Evolutionary conservation across 2,888 invertebrate species (phyloP).

Genomic region (Epinotia brunnichana): DNA sequence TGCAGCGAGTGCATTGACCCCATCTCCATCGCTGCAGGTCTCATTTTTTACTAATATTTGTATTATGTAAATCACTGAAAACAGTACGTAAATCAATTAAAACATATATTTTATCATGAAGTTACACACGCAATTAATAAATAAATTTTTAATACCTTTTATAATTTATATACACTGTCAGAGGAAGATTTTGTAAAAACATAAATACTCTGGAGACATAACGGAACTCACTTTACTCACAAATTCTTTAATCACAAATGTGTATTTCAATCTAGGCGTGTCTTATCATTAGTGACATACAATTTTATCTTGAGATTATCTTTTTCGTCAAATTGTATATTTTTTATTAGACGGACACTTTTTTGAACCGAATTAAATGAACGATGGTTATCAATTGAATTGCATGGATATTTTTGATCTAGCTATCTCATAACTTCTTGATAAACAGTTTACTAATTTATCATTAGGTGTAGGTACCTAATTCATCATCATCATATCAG

Average conservation of each 20-base stretch:
- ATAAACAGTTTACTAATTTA: no score
- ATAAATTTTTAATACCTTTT: no score
- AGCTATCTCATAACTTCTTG: no score
- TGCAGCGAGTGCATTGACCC: conserved; percentile 29
- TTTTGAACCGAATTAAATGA: background rate
- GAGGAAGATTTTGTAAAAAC: no score
- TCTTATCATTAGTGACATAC: conserved; percentile 31
- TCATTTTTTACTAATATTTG: conserved; percentile 1
- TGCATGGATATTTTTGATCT: no score
- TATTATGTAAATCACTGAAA: background rate
- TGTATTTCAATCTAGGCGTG: conserved; percentile 15
- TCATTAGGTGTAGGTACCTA: no score
- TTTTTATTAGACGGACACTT: background rate
- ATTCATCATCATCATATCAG: no score
- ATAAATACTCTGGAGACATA: no score
- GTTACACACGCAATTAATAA: no score
- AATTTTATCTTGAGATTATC: conserved; percentile 36
- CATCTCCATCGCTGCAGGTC: conserved; percentile 18
- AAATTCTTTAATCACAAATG: conserved; percentile 1
- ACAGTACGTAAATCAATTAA: background rate
- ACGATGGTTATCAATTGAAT: no score
- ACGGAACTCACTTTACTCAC: background rate
- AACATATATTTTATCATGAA: background rate
- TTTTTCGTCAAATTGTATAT: background rate
- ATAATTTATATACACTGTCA: no score